Percentiles rank a stretch among this genome's conserved stretches.
phyloP scores from a whole-genome alignment of 2,888 invertebrate genomes.

The Griposia aprilina region DNA sequence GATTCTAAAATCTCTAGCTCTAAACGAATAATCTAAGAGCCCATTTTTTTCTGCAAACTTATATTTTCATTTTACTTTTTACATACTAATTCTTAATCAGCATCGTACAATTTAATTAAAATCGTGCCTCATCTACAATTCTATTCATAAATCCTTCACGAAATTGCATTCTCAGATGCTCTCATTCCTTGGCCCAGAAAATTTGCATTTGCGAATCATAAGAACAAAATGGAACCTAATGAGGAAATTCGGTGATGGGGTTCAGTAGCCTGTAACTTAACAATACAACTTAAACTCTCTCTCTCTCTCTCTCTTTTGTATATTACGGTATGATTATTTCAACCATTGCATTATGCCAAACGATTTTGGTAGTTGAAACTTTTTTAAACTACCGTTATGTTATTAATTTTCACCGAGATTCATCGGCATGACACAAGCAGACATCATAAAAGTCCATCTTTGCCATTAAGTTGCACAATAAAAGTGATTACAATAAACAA shows the following conservation, averaged over 20 bases:
- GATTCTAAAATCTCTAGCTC: not conserved
- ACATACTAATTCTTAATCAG: slow-evolving; percentile 43
- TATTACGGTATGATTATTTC: not conserved
- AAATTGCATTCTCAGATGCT: slow-evolving; percentile 60
- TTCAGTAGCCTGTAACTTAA: not conserved
- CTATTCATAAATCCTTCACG: slow-evolving; percentile 52
- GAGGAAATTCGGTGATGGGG: slow-evolving; percentile 19
- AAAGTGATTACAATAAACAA: slow-evolving; percentile 65
- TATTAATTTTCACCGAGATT: slow-evolving; percentile 13
- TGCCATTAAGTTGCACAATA: slow-evolving; percentile 24
- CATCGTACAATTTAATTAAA: slow-evolving; percentile 53
- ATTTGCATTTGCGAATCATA: slow-evolving; percentile 59
- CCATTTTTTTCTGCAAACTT: not conserved
- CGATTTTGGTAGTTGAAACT: not conserved
- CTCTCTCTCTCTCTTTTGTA: not conserved
- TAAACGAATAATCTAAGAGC: not conserved
- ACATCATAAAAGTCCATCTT: slow-evolving; percentile 5
- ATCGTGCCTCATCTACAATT: slow-evolving; percentile 60
- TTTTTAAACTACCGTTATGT: not conserved
- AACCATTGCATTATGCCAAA: slow-evolving; percentile 1
- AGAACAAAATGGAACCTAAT: slow-evolving; percentile 60
- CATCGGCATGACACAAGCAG: not conserved
- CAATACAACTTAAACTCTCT: not conserved
- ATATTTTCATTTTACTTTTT: slow-evolving; percentile 7
- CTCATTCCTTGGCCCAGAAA: slow-evolving; percentile 54